phyloP scores from a whole-genome alignment of 2,888 invertebrate species.

The Aethes cnicana region DNA sequence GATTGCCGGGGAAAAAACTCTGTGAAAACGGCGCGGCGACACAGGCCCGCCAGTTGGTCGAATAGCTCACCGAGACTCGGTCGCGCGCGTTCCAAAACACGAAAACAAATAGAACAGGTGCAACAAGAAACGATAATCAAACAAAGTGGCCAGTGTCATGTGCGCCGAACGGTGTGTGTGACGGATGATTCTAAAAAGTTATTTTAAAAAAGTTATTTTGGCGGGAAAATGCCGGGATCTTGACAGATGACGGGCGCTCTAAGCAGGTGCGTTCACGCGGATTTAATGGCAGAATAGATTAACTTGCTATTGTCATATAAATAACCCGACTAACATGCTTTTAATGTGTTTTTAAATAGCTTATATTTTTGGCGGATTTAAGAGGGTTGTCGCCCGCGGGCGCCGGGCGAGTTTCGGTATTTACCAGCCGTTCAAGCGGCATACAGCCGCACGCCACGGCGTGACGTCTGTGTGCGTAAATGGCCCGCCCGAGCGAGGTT shows the following conservation, averaged over 20 bases:
- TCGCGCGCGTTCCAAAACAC: neutral
- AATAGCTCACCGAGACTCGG: neutral
- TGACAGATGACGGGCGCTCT: slow-evolving; percentile 23
- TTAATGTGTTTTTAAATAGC: neutral
- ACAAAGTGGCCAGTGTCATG: slow-evolving; percentile 2
- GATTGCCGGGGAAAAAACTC: slow-evolving; percentile 2
- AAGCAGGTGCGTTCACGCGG: slow-evolving; percentile 28
- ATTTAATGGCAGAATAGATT: slow-evolving; percentile 27
- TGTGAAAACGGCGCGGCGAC: neutral
- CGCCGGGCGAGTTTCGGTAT: too few relatives aligned
- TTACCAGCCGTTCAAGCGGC: too few relatives aligned
- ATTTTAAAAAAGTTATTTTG: slow-evolving; percentile 28
- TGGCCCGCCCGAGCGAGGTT: too few relatives aligned
- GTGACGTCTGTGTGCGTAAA: too few relatives aligned
- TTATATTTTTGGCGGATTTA: too few relatives aligned
- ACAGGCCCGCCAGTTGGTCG: neutral
- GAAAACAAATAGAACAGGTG: slow-evolving; percentile 1
- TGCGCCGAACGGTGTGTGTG: slow-evolving; percentile 10
- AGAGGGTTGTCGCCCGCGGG: too few relatives aligned
- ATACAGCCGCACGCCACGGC: too few relatives aligned
- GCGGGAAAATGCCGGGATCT: slow-evolving; percentile 26
- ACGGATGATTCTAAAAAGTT: slow-evolving; percentile 24
- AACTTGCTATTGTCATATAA: slow-evolving; percentile 11
- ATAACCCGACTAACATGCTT: slow-evolving; percentile 8
- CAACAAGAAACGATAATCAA: neutral